Percentiles rank a stretch among this genome's conserved stretches.
phyloP scores from a whole-genome alignment of 1,140 invertebrate species.

The Palaemon carinicauda region DNA sequence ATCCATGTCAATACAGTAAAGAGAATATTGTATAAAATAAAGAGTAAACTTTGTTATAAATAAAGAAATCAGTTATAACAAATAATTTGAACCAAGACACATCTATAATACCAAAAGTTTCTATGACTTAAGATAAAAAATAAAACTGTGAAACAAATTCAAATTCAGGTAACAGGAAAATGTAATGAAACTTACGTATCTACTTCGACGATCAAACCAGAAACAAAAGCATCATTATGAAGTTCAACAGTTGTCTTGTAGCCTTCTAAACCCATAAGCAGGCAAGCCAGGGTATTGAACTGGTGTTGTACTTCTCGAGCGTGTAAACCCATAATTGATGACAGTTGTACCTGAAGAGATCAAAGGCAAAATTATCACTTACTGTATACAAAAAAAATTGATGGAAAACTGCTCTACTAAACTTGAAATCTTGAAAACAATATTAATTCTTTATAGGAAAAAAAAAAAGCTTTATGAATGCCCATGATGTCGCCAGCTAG shows the following conservation, averaged over 20 bases:
- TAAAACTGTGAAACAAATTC: not conserved
- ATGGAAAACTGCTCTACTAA: no score
- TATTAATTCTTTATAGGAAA: not conserved
- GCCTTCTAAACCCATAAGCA: constrained; percentile 36
- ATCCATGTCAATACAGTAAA: not conserved
- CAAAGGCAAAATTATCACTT: no score
- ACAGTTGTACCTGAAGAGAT: no score
- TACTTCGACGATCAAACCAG: constrained; percentile 19
- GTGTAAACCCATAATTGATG: not conserved
- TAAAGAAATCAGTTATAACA: not conserved
- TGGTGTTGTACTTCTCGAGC: constrained; percentile 32
- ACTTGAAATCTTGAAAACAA: not conserved
- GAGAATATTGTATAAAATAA: not conserved
- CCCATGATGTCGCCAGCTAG: not conserved
- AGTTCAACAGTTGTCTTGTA: constrained; percentile 50
- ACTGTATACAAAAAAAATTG: no score
- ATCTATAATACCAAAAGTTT: not conserved
- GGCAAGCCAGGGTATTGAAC: constrained; percentile 46
- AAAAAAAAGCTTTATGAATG: no score
- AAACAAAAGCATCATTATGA: constrained; percentile 46
- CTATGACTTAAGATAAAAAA: not conserved
- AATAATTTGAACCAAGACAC: not conserved
- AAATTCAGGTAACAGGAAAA: not conserved
- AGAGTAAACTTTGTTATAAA: not conserved
- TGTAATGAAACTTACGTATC: constrained; percentile 23